Evolutionary conservation across 2,888 invertebrate genomes (phyloP), one percentile per base, ranked within the genome.

Genomic region (Lymantria dispar): DNA sequence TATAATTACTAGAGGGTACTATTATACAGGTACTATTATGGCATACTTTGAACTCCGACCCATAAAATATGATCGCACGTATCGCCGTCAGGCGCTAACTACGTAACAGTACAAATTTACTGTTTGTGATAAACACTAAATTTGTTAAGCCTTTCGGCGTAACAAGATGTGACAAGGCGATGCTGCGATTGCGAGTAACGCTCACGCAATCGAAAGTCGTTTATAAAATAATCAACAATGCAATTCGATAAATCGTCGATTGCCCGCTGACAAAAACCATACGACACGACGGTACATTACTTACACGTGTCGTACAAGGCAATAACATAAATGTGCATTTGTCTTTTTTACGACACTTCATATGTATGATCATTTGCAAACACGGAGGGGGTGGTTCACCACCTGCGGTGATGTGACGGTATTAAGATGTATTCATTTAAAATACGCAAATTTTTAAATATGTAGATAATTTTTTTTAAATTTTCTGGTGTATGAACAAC

Each of bases 221-320:
- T 80, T 80, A 83, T 85, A 85, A 87, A 85, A 87, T 84, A 83
- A 85, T 86, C 83, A 83, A 83, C 84, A 81, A 81, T 78, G 73
- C 70, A 62, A 68, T 70, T 78, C 71, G 80, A 89, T 89, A 89
- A 87, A 87, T 87, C 74, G 76, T 73, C 72, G 83, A 86, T 87
- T 84, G 80, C 87, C 83, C 75, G 85, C 86, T 85, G 86, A 88
- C 86, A 85, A 83, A 84, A 82, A 71, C 80, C 77, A 81, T 82
- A 82, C 74, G 71, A 76, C 72, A 71, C 74, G 81, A 81, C 80
- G 80, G 72, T 72, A 72, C 82, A 85, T 87, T 83, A 85, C 76
- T 83, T 84, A 84, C 81, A 77, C 64, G 63, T 78, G 82, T 82
- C 78, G 70, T 73, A 77, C 77, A 74, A 65, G 66, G 77, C 75